These are phyloP conservation scores for Sinelater perroti DNA, from an alignment of 2,888 invertebrate species.

Conservation along the genomic window DNA sequence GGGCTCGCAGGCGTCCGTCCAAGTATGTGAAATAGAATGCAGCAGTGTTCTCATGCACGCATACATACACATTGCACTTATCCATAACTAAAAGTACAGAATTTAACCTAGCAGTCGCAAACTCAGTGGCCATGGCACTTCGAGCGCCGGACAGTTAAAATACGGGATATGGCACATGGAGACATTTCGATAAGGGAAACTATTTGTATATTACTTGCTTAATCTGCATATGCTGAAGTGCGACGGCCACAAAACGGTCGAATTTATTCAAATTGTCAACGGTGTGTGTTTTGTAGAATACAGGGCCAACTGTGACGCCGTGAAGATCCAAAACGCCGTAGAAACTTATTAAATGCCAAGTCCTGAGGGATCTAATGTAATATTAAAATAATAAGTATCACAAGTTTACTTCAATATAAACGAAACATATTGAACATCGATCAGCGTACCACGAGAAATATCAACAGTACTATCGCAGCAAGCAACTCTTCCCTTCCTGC, in stretches of 20 bases:
- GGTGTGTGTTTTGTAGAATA: too few relatives aligned
- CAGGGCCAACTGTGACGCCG: not conserved
- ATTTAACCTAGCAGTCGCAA: constrained; percentile 58
- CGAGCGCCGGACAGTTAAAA: constrained; percentile 37
- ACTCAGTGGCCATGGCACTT: constrained; percentile 43
- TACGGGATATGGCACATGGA: constrained; percentile 42
- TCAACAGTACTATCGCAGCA: constrained; percentile 33
- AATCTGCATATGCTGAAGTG: constrained; percentile 31
- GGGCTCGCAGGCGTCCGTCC: constrained; percentile 11
- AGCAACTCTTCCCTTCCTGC: constrained; percentile 29
- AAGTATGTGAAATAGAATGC: constrained; percentile 22
- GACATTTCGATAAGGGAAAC: constrained; percentile 36
- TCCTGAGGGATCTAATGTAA: constrained; percentile 59
- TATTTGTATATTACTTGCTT: constrained; percentile 37
- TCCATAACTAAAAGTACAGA: constrained; percentile 55
- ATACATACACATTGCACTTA: constrained; percentile 60
- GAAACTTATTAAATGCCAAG: constrained; percentile 50
- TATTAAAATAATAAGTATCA: constrained; percentile 61
- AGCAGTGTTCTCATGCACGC: constrained; percentile 28
- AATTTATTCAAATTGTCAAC: constrained; percentile 32
- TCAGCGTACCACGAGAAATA: constrained; percentile 24
- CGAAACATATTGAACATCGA: constrained; percentile 55
- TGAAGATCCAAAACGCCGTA: constrained; percentile 40
- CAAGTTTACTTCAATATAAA: constrained; percentile 59
- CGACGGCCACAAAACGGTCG: constrained; percentile 22